Percentiles rank a stretch among this genome's conserved stretches.
Evolutionary conservation across 2,888 invertebrate species (phyloP).

Genomic region (Limnephilus auricula): DNA sequence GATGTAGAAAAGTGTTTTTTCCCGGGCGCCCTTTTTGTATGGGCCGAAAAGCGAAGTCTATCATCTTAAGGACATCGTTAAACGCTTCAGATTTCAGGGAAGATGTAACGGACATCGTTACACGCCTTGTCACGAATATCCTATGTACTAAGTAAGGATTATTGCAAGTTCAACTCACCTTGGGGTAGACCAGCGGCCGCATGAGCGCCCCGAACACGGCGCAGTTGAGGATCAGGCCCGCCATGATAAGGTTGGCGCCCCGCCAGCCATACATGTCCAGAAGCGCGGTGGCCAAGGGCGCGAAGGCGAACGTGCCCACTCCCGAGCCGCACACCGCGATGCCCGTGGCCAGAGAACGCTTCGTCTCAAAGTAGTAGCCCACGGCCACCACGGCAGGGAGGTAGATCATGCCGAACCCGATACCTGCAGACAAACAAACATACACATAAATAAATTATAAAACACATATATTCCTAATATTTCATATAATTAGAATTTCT

Average conservation of each 20-base stretch:
- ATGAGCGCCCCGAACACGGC: constrained; percentile 92
- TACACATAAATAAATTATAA: constrained; percentile 2
- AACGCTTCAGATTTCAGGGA: not conserved
- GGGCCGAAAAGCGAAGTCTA: no score
- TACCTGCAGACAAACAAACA: constrained; percentile 78
- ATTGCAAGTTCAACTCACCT: constrained; percentile 71
- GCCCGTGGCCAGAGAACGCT: constrained; percentile 94
- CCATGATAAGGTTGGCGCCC: constrained; percentile 92
- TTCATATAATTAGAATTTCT: no score
- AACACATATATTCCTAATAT: no score
- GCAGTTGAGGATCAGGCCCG: constrained; percentile 95
- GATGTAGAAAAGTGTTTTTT: no score
- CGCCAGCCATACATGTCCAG: constrained; percentile 91
- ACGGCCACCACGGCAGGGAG: constrained; percentile 98
- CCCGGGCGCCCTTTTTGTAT: no score
- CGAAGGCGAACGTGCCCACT: constrained; percentile 94
- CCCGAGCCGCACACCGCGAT: constrained; percentile 98
- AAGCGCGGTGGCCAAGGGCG: constrained; percentile 90
- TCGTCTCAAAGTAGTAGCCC: constrained; percentile 98
- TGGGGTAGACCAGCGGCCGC: constrained; percentile 88
- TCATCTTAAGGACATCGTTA: not conserved
- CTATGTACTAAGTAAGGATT: not conserved
- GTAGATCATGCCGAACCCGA: constrained; percentile 95
- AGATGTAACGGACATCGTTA: not conserved
- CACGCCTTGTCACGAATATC: not conserved